Evolutionary conservation across 1,140 invertebrate species (phyloP).

Genomic region (Tetramorium parvispinum): DNA sequence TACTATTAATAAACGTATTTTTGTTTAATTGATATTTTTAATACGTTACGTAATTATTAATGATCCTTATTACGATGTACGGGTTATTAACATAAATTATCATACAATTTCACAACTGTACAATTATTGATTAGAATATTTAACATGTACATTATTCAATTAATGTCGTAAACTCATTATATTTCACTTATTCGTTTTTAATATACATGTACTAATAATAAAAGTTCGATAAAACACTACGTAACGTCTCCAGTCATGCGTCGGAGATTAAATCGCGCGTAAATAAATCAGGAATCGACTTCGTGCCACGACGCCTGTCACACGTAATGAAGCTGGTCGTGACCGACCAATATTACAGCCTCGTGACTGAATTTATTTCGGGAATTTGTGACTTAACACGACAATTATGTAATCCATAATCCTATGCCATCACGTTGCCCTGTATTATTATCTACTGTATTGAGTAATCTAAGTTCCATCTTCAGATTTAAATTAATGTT

Average conservation of each 20-base stretch:
- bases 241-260: not conserved
- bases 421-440: slow-evolving; percentile 32
- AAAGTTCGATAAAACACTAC: not conserved
- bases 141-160: not conserved
- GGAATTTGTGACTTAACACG: slow-evolving; percentile 61
- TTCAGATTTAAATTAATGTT: not conserved
- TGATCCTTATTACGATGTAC: too few species aligned
- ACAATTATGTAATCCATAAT: slow-evolving; percentile 66
- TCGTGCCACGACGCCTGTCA: not conserved
- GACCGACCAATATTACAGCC: slow-evolving; percentile 11
- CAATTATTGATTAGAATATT: not conserved
- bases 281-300: slow-evolving; percentile 19
- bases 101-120: not conserved
- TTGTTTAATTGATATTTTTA: not conserved
- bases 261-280: not conserved
- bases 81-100: not conserved
- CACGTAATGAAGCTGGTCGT: slow-evolving; percentile 22
- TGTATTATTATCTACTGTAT: slow-evolving; percentile 29
- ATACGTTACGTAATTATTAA: not conserved
- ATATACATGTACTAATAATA: not conserved
- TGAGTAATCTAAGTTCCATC: not conserved
- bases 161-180: not conserved
- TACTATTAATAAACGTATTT: not conserved
- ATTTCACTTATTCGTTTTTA: not conserved
- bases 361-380: slow-evolving; percentile 41